A percentile compares a stretch with the other conserved stretches of the same genome.
Conservation (phyloP, 2,797 vertebrate species). For the Neomorphus geoffroyi region DNA sequence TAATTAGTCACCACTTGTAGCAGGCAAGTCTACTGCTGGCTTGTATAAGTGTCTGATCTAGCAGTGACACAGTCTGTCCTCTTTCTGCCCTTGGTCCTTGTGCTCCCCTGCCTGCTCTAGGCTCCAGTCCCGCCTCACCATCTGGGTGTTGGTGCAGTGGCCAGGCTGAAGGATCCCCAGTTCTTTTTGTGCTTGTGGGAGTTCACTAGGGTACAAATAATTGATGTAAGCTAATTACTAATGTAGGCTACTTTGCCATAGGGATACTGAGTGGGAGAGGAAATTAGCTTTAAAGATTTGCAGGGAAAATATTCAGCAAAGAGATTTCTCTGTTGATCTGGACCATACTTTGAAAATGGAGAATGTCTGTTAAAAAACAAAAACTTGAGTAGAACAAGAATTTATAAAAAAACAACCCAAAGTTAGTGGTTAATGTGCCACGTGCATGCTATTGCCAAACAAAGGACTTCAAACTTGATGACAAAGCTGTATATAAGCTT, state of each 20-base stretch:
- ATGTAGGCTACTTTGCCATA: not conserved
- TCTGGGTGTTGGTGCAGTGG: not conserved
- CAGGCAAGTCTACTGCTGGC: not conserved
- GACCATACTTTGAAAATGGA: not conserved
- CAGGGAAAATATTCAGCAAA: not conserved
- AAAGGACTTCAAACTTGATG: constrained; percentile 43
- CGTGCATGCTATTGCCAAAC: not conserved
- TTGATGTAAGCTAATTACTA: not conserved
- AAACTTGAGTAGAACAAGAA: not conserved
- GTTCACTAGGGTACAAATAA: not conserved
- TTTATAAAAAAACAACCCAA: not conserved
- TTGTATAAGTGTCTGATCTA: not conserved
- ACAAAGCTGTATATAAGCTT: constrained; percentile 43
- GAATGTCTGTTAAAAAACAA: not conserved
- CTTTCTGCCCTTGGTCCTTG: not conserved
- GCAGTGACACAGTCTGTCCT: not conserved
- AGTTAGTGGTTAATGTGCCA: not conserved
- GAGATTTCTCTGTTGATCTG: not conserved
- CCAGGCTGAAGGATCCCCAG: not conserved
- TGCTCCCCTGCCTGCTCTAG: not conserved
- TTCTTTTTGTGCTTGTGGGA: not conserved
- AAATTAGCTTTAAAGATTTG: not conserved
- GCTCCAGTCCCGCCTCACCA: not conserved
- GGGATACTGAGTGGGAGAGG: not conserved
- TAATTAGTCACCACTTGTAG: not conserved